Evolutionary conservation across 1,140 invertebrate genomes (phyloP), one percentile per base, ranked within the genome.

Genomic region (Dufourea novaeangliae): DNA sequence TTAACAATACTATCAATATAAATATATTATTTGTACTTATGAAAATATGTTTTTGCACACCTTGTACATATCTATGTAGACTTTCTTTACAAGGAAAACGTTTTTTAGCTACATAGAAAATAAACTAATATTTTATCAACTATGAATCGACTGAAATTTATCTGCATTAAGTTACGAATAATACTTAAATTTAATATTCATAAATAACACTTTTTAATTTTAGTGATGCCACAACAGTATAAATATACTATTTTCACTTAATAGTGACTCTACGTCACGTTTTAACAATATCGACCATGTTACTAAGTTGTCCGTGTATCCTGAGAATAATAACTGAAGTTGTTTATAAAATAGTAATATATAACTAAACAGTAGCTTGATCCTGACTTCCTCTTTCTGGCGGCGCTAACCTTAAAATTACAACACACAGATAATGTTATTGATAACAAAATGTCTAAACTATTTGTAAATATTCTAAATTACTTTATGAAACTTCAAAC

Each of bases 351-450:
- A 39, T 68, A 79, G 1, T 69, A 41, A 61, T 20, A 6, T 17
- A n/a, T 17, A n/a, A n/a, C 41, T 29, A 56, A 25, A 17, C 25
- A 12, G 2, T 25, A 6, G 5, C 7, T 25, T 62, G n/a, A 8
- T 69, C 32, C 56, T 66, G 27, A 57, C 59, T 54, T 22, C 70
- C 37, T 74, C 87, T 84, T 17, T 87, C 86, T 29, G 88, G 88
- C 10, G 78, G 37, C 63, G 83, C 81, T 12, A 89, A 63, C 50
- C 87, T 89, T 70, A 22, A 86, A 87, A 74, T 76, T 66, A 34
- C 20, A 32, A 68, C 0, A 69, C 50, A 39, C n/a, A 82, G 80
- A n/a, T n/a, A n/a, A n/a, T n/a, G n/a, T n/a, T n/a, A n/a, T n/a
- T n/a, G n/a, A n/a, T n/a, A n/a, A n/a, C n/a, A n/a, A n/a, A n/a